Evolutionary conservation across 2,888 invertebrate species (phyloP).

Genomic region (Vannuccia rotundouncinata): DNA sequence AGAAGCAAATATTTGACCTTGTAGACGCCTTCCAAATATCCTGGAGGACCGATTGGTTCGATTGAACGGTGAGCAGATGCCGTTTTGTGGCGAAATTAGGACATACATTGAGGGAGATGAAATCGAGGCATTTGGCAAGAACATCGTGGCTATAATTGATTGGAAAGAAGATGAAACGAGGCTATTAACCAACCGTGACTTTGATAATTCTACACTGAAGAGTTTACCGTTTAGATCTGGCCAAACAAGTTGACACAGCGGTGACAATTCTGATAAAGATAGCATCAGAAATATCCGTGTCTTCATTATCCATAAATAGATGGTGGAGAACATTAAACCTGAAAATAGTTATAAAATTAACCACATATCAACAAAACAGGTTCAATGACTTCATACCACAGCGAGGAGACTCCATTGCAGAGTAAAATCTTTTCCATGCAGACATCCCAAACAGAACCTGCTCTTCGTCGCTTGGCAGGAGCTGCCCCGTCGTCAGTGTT

Average conservation of each 20-base stretch:
- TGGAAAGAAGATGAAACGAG: too few relatives aligned
- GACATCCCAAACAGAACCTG: not conserved
- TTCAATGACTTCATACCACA: not conserved
- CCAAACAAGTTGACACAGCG: not conserved
- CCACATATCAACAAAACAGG: not conserved
- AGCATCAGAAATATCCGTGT: not conserved
- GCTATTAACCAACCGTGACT: not conserved
- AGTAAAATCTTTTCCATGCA: not conserved
- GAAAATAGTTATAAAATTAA: not conserved
- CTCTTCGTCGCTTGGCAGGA: not conserved
- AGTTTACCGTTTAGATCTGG: not conserved
- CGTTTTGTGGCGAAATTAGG: not conserved
- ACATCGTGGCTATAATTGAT: not conserved
- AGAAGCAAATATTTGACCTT: not conserved
- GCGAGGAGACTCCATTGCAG: not conserved
- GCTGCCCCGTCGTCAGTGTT: not conserved
- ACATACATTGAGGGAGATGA: not conserved
- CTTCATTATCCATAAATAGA: not conserved
- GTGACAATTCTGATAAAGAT: not conserved
- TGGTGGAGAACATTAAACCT: constrained; percentile 1
- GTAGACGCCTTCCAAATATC: not conserved
- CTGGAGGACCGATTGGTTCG: not conserved
- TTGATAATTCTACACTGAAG: not conserved
- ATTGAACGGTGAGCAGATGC: not conserved
- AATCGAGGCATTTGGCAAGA: not conserved